Percentiles rank a stretch among this genome's conserved stretches.
Conservation (phyloP, 1,140 invertebrate species). For the Bombus pyrosoma region DNA sequence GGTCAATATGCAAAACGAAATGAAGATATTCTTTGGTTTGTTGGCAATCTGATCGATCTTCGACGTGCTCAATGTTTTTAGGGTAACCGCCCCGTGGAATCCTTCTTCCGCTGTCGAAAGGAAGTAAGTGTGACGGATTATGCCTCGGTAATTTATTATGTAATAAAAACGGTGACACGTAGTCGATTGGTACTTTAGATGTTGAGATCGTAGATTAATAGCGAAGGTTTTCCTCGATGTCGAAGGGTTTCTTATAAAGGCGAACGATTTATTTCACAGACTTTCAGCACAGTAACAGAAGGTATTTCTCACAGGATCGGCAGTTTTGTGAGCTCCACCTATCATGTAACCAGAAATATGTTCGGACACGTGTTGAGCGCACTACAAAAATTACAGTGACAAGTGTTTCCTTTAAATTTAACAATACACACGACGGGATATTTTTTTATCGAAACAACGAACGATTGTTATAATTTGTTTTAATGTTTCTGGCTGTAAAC, state of each 20-base stretch:
- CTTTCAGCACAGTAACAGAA: conserved; percentile 20
- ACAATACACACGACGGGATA: background rate
- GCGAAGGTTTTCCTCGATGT: background rate
- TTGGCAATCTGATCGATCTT: conserved; percentile 25
- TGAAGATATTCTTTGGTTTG: conserved; percentile 24
- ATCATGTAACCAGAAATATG: background rate
- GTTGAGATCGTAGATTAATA: conserved; percentile 33
- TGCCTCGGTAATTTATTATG: background rate
- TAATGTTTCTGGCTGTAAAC: too few relatives aligned
- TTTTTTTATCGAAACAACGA: conserved; percentile 11
- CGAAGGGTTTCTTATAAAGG: conserved; percentile 16
- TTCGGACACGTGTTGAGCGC: background rate
- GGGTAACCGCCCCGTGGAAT: background rate
- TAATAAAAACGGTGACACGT: background rate
- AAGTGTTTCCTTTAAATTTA: background rate
- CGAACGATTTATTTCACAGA: conserved; percentile 22
- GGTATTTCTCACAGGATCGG: conserved; percentile 30
- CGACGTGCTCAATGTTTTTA: background rate
- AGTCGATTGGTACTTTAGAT: conserved; percentile 25
- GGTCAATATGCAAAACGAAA: conserved; percentile 12
- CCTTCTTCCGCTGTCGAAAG: background rate
- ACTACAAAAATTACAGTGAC: conserved; percentile 6
- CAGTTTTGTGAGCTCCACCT: background rate
- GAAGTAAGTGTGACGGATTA: background rate
- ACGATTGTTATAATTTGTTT: conserved; percentile 1